Percentiles rank a stretch among this genome's conserved stretches.
These are phyloP conservation scores for Rotaria sp. DNA, from an alignment of 2,888 invertebrate genomes.

Conservation along the genomic window DNA sequence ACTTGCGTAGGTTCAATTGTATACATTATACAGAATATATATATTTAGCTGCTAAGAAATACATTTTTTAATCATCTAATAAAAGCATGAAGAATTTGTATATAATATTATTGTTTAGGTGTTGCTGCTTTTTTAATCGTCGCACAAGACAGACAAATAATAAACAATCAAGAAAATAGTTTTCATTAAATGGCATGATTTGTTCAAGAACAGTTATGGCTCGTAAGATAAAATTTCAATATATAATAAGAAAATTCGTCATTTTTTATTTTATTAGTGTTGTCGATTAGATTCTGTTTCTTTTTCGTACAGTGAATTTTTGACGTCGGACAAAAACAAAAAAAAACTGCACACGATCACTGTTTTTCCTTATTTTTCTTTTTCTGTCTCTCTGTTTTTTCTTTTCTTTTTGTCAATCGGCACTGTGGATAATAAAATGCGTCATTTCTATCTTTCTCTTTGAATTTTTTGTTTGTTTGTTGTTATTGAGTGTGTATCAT, in stretches of 20 bases:
- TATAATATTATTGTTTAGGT: background rate
- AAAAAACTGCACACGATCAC: background rate
- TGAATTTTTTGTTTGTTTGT: constrained; percentile 6
- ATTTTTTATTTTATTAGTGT: background rate
- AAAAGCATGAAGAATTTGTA: background rate
- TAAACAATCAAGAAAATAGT: constrained; percentile 21
- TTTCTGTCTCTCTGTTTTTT: background rate
- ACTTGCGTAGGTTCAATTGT: background rate
- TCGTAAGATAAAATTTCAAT: background rate
- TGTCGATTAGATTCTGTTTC: background rate
- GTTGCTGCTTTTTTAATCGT: constrained; percentile 30
- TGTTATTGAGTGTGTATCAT: constrained; percentile 18
- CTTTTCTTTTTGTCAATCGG: background rate
- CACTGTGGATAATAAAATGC: background rate
- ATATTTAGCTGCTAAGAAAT: background rate
- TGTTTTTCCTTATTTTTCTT: background rate
- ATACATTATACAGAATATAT: too few relatives aligned
- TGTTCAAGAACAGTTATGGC: background rate
- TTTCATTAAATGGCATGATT: background rate
- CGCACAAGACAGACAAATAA: constrained; percentile 7
- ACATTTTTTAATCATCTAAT: too few relatives aligned
- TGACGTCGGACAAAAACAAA: background rate
- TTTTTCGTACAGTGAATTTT: background rate
- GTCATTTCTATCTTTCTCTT: background rate
- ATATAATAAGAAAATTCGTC: background rate